phyloP scores from a whole-genome alignment of 2,797 vertebrate species.

The Xenopus petersii region DNA sequence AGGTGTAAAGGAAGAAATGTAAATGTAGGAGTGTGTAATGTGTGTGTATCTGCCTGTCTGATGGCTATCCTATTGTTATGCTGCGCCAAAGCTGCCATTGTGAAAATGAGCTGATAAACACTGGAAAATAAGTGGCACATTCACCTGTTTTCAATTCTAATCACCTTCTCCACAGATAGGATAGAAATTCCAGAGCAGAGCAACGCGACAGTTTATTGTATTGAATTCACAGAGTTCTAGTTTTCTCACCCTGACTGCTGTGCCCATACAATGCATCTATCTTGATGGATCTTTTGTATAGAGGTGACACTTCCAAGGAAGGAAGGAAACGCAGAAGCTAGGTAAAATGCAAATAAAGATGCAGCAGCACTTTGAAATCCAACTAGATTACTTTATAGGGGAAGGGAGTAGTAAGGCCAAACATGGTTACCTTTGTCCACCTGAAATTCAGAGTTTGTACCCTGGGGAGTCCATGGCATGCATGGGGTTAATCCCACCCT shows the following conservation, averaged over 20 bases:
- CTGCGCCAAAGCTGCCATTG: constrained; percentile 57
- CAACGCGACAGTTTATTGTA: constrained; percentile 58
- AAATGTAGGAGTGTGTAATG: constrained; percentile 52
- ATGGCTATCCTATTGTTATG: constrained; percentile 64
- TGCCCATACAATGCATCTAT: constrained; percentile 49
- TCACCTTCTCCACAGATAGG: constrained; percentile 64
- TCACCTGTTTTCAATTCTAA: constrained; percentile 70
- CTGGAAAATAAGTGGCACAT: constrained; percentile 64
- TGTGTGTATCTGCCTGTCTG: constrained; percentile 63
- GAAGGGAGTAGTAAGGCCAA: neutral
- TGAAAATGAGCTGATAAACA: constrained; percentile 64
- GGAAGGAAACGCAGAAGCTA: constrained; percentile 27
- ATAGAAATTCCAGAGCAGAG: constrained; percentile 39
- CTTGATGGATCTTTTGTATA: constrained; percentile 43
- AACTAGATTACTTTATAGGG: neutral
- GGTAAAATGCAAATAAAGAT: constrained; percentile 19
- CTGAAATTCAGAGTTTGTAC: no score
- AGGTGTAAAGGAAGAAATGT: constrained; percentile 14
- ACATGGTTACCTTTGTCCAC: neutral
- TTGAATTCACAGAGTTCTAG: constrained; percentile 50
- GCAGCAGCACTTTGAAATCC: neutral
- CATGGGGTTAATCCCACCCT: no score
- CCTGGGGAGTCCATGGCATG: no score
- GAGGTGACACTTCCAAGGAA: constrained; percentile 31
- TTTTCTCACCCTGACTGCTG: constrained; percentile 36